Evolutionary conservation across 2,797 vertebrate genomes (phyloP).

Genomic region (Pteronotus mesoamericanus): DNA sequence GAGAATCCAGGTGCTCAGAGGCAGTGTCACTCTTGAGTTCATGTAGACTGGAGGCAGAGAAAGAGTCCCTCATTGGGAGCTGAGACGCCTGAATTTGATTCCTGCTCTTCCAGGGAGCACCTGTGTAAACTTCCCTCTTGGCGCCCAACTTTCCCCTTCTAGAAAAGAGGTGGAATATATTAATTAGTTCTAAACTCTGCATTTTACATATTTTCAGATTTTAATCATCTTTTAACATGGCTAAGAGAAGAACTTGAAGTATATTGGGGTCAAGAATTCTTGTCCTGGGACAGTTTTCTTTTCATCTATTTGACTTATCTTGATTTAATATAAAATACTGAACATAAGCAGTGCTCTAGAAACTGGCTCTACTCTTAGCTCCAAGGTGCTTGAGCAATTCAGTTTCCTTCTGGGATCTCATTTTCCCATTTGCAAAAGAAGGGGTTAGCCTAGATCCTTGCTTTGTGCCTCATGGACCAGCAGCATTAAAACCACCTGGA

Average conservation of each 20-base stretch:
- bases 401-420: not conserved
- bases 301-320: not conserved
- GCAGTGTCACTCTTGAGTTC: not conserved
- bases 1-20: not conserved
- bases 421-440: not conserved
- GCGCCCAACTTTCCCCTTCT: not conserved
- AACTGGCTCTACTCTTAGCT: not conserved
- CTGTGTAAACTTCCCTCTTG: not conserved
- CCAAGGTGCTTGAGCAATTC: not conserved
- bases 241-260: not conserved
- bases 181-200: not conserved
- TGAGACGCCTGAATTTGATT: not conserved
- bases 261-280: not conserved
- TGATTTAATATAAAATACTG: not conserved
- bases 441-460: not conserved
- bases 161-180: not conserved
- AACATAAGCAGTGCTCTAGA: not conserved
- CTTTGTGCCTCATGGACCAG: not conserved
- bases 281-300: not conserved
- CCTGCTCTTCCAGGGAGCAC: not conserved
- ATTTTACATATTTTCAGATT: not conserved
- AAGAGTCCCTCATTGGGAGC: not conserved
- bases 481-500: not conserved
- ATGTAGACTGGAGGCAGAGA: not conserved
- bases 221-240: conserved; percentile 26